phyloP scores from a whole-genome alignment of 2,113 vertebrate species.

The Orycteropus afer region DNA sequence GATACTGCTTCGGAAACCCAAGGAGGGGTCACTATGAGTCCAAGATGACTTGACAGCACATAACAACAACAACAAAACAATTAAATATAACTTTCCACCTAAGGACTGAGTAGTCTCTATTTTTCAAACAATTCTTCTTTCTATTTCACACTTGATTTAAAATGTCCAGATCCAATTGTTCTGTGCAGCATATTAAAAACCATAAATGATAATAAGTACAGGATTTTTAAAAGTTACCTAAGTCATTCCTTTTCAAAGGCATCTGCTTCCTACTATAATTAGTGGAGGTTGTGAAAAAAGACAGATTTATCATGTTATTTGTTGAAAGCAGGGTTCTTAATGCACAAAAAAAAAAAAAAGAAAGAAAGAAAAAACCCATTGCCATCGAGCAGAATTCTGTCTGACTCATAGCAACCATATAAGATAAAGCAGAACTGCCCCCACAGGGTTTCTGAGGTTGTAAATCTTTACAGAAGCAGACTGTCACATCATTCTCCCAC shows the following conservation, averaged over 20 bases:
- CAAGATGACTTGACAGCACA: too few relatives aligned
- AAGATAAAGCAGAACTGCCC: too few relatives aligned
- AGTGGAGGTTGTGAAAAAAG: background rate
- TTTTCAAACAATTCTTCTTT: constrained; percentile 1
- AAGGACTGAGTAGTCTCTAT: background rate
- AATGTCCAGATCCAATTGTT: background rate
- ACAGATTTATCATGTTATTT: background rate
- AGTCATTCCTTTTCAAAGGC: background rate
- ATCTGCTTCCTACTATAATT: background rate
- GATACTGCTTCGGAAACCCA: too few relatives aligned
- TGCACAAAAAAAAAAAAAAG: too few relatives aligned
- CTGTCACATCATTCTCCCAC: too few relatives aligned
- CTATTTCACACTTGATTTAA: constrained; percentile 31
- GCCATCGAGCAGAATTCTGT: too few relatives aligned
- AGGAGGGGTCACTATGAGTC: too few relatives aligned
- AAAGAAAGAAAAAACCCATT: too few relatives aligned
- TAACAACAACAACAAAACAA: too few relatives aligned
- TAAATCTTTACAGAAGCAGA: too few relatives aligned
- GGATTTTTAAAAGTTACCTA: background rate
- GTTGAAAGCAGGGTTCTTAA: background rate
- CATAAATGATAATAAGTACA: background rate
- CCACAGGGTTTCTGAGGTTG: too few relatives aligned
- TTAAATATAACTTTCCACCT: background rate
- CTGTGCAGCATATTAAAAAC: background rate
- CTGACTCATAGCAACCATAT: too few relatives aligned